phyloP scores from a whole-genome alignment of 1,140 invertebrate species.

The Thaumatotibia leucotreta region DNA sequence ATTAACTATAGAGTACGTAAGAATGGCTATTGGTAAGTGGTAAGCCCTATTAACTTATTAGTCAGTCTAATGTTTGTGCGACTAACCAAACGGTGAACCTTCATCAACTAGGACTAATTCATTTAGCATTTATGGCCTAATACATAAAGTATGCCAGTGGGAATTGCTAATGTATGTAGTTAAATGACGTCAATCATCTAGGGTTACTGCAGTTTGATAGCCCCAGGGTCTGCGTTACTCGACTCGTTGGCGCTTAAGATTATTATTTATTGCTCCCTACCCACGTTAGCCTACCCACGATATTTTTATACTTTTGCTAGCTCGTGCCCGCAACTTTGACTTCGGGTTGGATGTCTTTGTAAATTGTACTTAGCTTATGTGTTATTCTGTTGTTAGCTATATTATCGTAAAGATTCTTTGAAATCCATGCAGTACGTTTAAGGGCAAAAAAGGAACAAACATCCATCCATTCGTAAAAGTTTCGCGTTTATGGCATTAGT shows the following conservation, averaged over 20 bases:
- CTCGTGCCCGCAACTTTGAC: no score
- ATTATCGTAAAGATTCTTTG: no score
- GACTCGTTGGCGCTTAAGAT: slow-evolving; percentile 36
- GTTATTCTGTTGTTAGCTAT: no score
- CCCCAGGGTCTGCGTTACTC: slow-evolving; percentile 31
- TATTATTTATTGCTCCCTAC: slow-evolving; percentile 40
- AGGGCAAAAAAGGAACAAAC: no score
- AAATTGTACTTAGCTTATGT: no score
- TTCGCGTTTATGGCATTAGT: no score
- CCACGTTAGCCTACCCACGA: slow-evolving; percentile 21
- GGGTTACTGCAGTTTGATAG: slow-evolving; percentile 50
- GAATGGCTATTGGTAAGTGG: not conserved
- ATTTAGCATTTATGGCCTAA: slow-evolving; percentile 3
- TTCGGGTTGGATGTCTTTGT: no score
- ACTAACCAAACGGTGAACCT: slow-evolving; percentile 2
- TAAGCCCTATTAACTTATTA: slow-evolving; percentile 5
- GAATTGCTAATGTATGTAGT: slow-evolving; percentile 33
- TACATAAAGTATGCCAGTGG: slow-evolving; percentile 1
- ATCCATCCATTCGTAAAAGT: no score
- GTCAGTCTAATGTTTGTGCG: slow-evolving; percentile 12
- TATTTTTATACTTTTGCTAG: no score
- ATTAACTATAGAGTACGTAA: not conserved
- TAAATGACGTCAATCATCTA: slow-evolving; percentile 43
- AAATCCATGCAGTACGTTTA: no score
- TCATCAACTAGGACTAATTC: slow-evolving; percentile 7